Conservation (phyloP, 2,113 vertebrate species). For the Protobothrops flavoviridis region DNA sequence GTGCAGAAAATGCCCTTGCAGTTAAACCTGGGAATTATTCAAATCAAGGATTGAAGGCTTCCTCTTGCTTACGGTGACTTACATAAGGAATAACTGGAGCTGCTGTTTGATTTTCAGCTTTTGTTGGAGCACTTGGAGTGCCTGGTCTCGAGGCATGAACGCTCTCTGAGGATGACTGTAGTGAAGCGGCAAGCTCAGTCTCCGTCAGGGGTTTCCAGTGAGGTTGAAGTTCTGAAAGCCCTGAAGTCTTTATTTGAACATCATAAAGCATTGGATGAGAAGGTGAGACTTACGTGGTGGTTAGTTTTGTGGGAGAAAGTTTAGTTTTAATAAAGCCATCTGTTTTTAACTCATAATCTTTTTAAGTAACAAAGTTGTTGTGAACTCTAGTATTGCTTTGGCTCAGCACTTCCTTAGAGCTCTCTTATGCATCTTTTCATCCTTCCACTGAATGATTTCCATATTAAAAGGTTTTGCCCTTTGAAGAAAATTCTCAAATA, state of each 20-base stretch:
- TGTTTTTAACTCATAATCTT: background rate
- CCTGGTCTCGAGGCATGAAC: slow-evolving; percentile 93
- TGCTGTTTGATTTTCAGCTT: slow-evolving; percentile 71
- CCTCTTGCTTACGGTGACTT: background rate
- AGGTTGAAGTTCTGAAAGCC: slow-evolving; percentile 96
- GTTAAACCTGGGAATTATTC: background rate
- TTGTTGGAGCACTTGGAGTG: slow-evolving; percentile 97
- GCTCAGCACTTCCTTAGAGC: background rate
- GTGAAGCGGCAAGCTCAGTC: slow-evolving; percentile 95
- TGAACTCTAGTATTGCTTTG: background rate
- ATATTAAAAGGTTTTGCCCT: background rate
- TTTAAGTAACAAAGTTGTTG: background rate
- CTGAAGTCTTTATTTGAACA: slow-evolving; percentile 96
- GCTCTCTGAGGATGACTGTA: slow-evolving; percentile 95
- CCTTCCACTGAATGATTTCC: background rate
- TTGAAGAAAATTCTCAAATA: background rate
- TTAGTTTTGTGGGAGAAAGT: background rate
- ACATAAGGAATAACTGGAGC: background rate
- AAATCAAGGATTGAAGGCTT: background rate
- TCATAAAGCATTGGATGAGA: slow-evolving; percentile 96
- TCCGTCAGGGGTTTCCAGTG: slow-evolving; percentile 93
- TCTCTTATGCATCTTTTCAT: background rate
- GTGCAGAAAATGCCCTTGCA: background rate
- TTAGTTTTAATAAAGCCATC: background rate
- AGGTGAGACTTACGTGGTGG: slow-evolving; percentile 72